Evolutionary conservation across 2,113 vertebrate species (phyloP).

Genomic region (Paraplagusia blochii): DNA sequence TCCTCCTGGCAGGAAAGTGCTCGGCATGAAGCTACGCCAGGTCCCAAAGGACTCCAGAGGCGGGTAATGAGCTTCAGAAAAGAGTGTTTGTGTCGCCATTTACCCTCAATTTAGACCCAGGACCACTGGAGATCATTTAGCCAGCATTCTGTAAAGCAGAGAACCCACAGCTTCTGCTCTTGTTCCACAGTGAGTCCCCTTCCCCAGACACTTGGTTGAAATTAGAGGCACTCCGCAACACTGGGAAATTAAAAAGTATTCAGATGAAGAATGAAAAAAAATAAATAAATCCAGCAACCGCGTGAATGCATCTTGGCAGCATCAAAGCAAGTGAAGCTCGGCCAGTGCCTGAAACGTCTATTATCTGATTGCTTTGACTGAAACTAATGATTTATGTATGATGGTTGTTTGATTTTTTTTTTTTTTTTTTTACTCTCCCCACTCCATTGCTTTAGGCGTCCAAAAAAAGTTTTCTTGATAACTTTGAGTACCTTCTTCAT

Average conservation of each 20-base stretch:
- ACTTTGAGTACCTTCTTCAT: too few relatives aligned
- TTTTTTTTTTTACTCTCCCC: conserved; percentile 25
- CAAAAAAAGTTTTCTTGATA: too few relatives aligned
- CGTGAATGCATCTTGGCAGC: conserved; percentile 26
- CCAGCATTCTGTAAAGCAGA: conserved; percentile 26
- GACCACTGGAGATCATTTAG: conserved; percentile 67
- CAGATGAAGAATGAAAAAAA: conserved; percentile 25
- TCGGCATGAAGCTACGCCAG: conserved; percentile 58
- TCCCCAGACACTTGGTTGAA: conserved; percentile 41
- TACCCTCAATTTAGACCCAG: conserved; percentile 60
- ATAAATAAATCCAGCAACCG: conserved; percentile 46
- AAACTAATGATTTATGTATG: conserved; percentile 35
- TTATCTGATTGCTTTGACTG: conserved; percentile 26
- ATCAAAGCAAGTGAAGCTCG: conserved; percentile 15
- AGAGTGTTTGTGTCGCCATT: conserved; percentile 48
- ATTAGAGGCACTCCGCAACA: conserved; percentile 60
- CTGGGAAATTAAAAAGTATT: conserved; percentile 43
- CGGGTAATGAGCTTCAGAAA: conserved; percentile 70
- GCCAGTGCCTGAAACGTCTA: conserved; percentile 6
- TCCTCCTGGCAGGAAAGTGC: conserved; percentile 68
- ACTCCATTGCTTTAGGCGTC: background rate
- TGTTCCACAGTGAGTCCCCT: conserved; percentile 38
- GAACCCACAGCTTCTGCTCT: conserved; percentile 29
- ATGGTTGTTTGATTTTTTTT: conserved; percentile 13
- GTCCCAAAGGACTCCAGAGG: conserved; percentile 56